Conservation (phyloP, 2,888 invertebrate species). For the Hymenopus coronatus region DNA sequence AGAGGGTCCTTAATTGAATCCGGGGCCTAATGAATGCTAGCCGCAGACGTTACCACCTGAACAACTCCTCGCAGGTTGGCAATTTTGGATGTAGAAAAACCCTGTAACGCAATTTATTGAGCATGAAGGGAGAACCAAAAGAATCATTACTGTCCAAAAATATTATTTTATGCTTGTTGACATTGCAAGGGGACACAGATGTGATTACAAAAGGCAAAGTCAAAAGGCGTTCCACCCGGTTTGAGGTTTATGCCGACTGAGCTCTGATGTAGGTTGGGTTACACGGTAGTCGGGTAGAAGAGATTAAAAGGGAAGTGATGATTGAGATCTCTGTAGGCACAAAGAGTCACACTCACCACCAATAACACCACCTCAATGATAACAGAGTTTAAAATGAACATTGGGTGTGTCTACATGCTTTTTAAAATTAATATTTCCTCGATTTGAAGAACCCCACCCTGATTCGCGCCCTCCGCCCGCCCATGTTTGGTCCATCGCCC, state of each 20-base stretch:
- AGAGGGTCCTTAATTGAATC: too few species aligned
- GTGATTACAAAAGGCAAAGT: too few species aligned
- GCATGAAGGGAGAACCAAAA: too few species aligned
- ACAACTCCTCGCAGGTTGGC: too few species aligned
- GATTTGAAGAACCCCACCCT: slow-evolving; percentile 13
- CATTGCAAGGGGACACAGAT: too few species aligned
- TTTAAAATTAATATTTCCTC: slow-evolving; percentile 18
- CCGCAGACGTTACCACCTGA: too few species aligned
- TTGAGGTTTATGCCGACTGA: neutral
- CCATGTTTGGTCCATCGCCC: neutral
- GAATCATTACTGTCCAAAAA: too few species aligned
- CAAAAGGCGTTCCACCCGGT: neutral
- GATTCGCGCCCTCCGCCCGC: slow-evolving; percentile 20
- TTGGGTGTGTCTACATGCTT: slow-evolving; percentile 2
- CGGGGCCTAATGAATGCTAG: too few species aligned
- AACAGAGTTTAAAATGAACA: slow-evolving; percentile 6
- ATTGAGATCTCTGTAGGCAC: slow-evolving; percentile 11
- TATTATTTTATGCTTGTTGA: too few species aligned
- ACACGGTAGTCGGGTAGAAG: neutral
- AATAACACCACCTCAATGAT: neutral
- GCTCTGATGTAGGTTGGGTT: neutral
- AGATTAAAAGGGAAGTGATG: neutral
- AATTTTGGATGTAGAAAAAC: too few species aligned
- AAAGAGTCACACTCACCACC: slow-evolving; percentile 4
- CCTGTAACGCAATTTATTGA: too few species aligned